phyloP scores from a whole-genome alignment of 2,888 invertebrate genomes.

The Cephus pygmeus region DNA sequence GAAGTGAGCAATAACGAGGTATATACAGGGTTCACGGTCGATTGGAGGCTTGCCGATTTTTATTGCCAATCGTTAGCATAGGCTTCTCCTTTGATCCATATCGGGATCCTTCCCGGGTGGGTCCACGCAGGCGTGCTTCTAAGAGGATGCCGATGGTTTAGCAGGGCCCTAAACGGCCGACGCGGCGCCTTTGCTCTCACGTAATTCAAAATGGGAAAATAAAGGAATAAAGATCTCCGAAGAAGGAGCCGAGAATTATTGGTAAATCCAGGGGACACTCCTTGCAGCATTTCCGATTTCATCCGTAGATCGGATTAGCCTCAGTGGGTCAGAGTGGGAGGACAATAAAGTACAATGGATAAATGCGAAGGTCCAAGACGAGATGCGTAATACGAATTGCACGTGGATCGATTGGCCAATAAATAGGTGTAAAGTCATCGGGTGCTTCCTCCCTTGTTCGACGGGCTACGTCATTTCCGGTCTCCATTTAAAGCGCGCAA shows the following conservation, averaged over 20 bases:
- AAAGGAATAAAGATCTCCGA: neutral
- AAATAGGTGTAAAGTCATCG: neutral
- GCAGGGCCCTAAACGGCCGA: neutral
- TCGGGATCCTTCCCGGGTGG: neutral
- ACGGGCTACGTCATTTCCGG: constrained; percentile 49
- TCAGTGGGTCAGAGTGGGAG: constrained; percentile 55
- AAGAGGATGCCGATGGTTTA: constrained; percentile 2
- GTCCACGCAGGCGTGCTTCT: neutral
- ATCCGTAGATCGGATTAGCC: constrained; percentile 49
- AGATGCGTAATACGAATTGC: constrained; percentile 10
- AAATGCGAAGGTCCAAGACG: constrained; percentile 6
- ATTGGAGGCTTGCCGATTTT: constrained; percentile 6
- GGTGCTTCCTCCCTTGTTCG: constrained; percentile 29
- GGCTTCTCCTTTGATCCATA: neutral
- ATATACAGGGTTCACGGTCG: neutral
- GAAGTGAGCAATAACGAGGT: constrained; percentile 1
- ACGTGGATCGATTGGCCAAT: constrained; percentile 2
- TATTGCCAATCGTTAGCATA: constrained; percentile 1
- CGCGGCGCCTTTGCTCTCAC: neutral
- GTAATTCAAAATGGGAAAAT: neutral
- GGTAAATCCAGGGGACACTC: constrained; percentile 34
- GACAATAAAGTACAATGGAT: constrained; percentile 42
- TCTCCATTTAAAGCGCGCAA: constrained; percentile 57
- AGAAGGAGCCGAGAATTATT: constrained; percentile 30
- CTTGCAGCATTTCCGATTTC: constrained; percentile 40